A percentile compares a stretch with the other conserved stretches of the same genome.
phyloP scores from a whole-genome alignment of 2,113 vertebrate genomes.

The Marcusenius ussheri region DNA sequence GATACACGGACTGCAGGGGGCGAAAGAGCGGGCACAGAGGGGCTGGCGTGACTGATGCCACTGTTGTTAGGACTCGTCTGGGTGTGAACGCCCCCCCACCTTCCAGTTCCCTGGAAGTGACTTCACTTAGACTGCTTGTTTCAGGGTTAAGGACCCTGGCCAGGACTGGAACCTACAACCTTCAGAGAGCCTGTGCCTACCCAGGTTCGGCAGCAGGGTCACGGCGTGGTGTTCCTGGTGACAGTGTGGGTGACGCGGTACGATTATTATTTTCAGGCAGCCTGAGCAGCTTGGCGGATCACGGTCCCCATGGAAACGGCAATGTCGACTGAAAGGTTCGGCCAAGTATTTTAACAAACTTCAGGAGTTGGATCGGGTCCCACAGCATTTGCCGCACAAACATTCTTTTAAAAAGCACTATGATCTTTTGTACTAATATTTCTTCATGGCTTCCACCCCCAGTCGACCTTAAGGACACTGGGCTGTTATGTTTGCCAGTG shows the following conservation, averaged over 20 bases:
- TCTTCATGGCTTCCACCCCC: neutral
- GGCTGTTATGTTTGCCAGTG: neutral
- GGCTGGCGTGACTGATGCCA: neutral
- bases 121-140: neutral
- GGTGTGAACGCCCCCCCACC: neutral
- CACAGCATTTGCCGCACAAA: neutral
- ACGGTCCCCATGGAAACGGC: neutral
- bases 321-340: neutral
- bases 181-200: neutral
- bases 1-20: neutral
- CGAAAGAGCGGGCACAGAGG: neutral
- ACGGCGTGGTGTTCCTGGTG: neutral
- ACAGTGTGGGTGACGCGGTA: neutral
- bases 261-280: neutral
- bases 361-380: neutral
- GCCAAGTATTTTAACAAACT: neutral
- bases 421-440: neutral
- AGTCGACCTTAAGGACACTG: neutral
- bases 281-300: neutral
- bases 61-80: neutral
- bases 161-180: neutral
- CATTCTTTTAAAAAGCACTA: neutral
- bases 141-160: neutral
- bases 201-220: neutral
- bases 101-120: neutral